Percentiles rank a stretch among this genome's conserved stretches.
Evolutionary conservation across 2,797 vertebrate genomes (phyloP).

Genomic region (Spea hammondii): DNA sequence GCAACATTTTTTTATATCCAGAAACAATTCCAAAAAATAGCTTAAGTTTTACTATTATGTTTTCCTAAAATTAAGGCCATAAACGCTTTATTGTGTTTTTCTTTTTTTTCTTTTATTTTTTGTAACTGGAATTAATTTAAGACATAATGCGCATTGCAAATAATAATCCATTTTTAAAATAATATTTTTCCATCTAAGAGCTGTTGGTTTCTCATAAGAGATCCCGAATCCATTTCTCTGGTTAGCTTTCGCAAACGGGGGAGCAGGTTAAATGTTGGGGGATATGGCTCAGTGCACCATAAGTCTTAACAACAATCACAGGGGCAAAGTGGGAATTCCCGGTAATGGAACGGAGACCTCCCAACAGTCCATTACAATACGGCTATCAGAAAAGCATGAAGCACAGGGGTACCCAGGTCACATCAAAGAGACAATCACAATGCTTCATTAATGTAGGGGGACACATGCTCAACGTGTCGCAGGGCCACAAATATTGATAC

Average conservation of each 20-base stretch:
- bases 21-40: too few relatives aligned
- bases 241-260: neutral
- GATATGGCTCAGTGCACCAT: slow-evolving; percentile 44
- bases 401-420: slow-evolving; percentile 51
- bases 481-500: slow-evolving; percentile 72
- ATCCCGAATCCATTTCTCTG: neutral
- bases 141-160: too few relatives aligned
- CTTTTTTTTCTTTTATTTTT: too few relatives aligned
- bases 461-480: slow-evolving; percentile 58
- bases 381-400: slow-evolving; percentile 26
- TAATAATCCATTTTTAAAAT: too few relatives aligned
- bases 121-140: too few relatives aligned
- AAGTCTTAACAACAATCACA: slow-evolving; percentile 39
- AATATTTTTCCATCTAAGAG: too few relatives aligned
- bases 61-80: too few relatives aligned
- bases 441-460: slow-evolving; percentile 76
- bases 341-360: slow-evolving; percentile 6
- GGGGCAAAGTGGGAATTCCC: slow-evolving; percentile 46
- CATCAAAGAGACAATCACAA: slow-evolving; percentile 56
- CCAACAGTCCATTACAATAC: slow-evolving; percentile 12
- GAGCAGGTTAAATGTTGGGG: slow-evolving; percentile 56
- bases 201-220: too few relatives aligned
- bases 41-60: too few relatives aligned
- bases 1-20: too few relatives aligned
- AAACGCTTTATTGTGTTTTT: too few relatives aligned